Evolutionary conservation across 2,888 invertebrate genomes (phyloP), one percentile per base, ranked within the genome.

Genomic region (Tetheella fluctuosa): DNA sequence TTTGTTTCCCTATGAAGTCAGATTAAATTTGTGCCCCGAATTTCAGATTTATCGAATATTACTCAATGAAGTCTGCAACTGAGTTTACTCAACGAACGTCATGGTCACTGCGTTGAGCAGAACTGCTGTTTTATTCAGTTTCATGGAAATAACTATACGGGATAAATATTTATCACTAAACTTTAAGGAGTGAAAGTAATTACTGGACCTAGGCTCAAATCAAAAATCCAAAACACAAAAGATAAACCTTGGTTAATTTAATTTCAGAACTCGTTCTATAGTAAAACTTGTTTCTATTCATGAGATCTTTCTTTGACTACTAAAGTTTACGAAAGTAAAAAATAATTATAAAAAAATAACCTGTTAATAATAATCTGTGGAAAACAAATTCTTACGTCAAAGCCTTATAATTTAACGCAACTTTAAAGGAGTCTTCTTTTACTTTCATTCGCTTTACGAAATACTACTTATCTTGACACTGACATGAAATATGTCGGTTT

Each of bases 1-100:
- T 67, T 58, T 30, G 64, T 65, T 72, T 54, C 63, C 48, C 48
- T 48, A 48, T 48, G 48, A n/a, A 48, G 48, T 48, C 48, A 48
- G 48, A 48, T 48, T 42, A 42, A 42, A 42, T 30, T 34, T 48
- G 17, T 48, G 8, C 20, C 1, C 48, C 20, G 20, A 48, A 20
- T 20, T 48, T 48, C 48, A 20, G 20, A 48, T 48, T 48, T 20
- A 48, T 48, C 48, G 48, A 20, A 48, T 48, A 48, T 48, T 48
- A 48, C 48, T 48, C 48, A 10, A 8, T 20, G 48, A 48, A 48
- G 20, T 48, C 48, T 48, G 48, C 48, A 48, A 1, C 20, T n/a
- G 48, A 48, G 48, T 48, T 20, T n/a, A 20, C n/a, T 48, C 7
- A 6, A 17, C 10, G 20, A 10, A 2, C 8, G 1, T 8, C n/a